Percentiles rank a stretch among this genome's conserved stretches.
Evolutionary conservation across 2,113 vertebrate species (phyloP).

Genomic region (Butorides virescens): DNA sequence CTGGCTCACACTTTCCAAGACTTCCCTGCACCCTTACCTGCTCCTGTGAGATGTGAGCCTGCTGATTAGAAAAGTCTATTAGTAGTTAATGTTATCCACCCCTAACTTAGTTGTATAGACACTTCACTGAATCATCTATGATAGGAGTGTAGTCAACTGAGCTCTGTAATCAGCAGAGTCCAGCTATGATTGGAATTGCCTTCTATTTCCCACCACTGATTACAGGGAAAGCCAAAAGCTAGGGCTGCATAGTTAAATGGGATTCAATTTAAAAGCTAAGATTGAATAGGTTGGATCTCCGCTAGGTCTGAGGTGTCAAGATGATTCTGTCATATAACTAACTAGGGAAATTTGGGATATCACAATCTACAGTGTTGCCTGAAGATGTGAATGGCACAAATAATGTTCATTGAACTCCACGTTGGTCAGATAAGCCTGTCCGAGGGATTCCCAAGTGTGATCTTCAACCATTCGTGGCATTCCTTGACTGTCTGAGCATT

Average conservation of each 20-base stretch:
- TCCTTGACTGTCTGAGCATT: background rate
- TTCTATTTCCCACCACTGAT: background rate
- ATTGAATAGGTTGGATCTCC: background rate
- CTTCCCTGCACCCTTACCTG: background rate
- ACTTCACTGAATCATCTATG: slow-evolving; percentile 1
- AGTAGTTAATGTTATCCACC: background rate
- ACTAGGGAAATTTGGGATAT: background rate
- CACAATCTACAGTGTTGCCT: background rate
- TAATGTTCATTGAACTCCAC: background rate
- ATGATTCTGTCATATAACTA: background rate
- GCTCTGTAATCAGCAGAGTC: slow-evolving; percentile 9
- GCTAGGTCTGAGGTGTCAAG: background rate
- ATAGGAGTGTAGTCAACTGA: background rate
- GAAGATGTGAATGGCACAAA: background rate
- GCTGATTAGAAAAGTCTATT: slow-evolving; percentile 3
- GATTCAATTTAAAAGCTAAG: background rate
- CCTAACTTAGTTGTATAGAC: background rate
- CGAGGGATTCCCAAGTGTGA: background rate
- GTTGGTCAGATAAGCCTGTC: background rate
- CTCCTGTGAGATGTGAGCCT: background rate
- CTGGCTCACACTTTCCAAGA: background rate
- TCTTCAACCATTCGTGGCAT: background rate
- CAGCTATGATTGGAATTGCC: slow-evolving; percentile 25
- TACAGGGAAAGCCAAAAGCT: background rate
- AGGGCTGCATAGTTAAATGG: background rate